A percentile compares a stretch with the other conserved stretches of the same genome.
phyloP scores from a whole-genome alignment of 2,888 invertebrate genomes.

The Microchrysa polita region DNA sequence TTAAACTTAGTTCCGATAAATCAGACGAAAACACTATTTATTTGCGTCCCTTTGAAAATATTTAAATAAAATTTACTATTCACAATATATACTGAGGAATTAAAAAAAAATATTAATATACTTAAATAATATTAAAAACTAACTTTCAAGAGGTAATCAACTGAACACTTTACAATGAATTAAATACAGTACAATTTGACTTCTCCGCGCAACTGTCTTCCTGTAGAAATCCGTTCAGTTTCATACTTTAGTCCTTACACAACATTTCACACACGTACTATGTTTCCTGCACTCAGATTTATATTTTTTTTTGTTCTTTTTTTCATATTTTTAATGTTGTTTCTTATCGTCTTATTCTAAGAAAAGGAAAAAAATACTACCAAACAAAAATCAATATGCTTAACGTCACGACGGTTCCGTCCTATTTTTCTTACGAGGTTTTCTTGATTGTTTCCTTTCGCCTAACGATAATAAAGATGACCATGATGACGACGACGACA shows the following conservation, averaged over 20 bases:
- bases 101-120: conserved; percentile 8
- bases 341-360: conserved; percentile 24
- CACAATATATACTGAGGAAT: conserved; percentile 33
- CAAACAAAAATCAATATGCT: conserved; percentile 44
- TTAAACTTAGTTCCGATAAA: conserved; percentile 23
- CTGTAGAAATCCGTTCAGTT: neutral
- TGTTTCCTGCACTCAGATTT: conserved; percentile 3
- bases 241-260: neutral
- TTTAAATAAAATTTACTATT: conserved; percentile 43
- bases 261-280: conserved; percentile 11
- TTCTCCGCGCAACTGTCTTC: neutral
- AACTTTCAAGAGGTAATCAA: conserved; percentile 13
- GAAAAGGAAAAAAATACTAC: conserved; percentile 30
- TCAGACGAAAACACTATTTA: conserved; percentile 27
- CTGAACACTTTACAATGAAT: conserved; percentile 32
- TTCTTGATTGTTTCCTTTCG: conserved; percentile 60
- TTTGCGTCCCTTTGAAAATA: conserved; percentile 19
- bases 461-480: too few relatives aligned
- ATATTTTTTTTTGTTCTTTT: conserved; percentile 14
- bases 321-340: conserved; percentile 12
- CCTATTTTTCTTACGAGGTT: conserved; percentile 55
- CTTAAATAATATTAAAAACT: neutral
- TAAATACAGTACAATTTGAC: conserved; percentile 25
- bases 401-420: conserved; percentile 55
- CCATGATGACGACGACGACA: neutral